phyloP scores from a whole-genome alignment of 2,888 invertebrate species.

The Ischnus inquisitorius region DNA sequence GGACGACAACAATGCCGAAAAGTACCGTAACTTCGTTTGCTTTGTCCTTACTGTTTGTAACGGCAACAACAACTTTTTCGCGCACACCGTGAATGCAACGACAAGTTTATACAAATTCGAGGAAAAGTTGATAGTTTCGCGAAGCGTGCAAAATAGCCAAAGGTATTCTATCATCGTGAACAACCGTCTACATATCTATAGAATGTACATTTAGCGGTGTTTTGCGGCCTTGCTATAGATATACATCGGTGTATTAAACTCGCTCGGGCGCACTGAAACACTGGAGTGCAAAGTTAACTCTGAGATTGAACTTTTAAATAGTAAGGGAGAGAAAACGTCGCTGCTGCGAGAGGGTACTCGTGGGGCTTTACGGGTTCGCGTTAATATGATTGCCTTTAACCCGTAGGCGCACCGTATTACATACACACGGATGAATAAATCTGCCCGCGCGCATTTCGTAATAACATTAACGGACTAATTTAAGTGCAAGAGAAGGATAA shows the following conservation, averaged over 20 bases:
- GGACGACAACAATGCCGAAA: neutral
- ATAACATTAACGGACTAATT: constrained; percentile 1
- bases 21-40: neutral
- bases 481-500: neutral
- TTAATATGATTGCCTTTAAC: constrained; percentile 60
- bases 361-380: constrained; percentile 12
- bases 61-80: neutral
- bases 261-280: constrained; percentile 55
- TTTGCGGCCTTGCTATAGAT: constrained; percentile 16
- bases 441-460: constrained; percentile 13
- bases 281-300: constrained; percentile 76
- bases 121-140: neutral
- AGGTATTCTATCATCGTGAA: constrained; percentile 29
- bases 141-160: constrained; percentile 30
- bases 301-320: constrained; percentile 75
- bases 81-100: neutral
- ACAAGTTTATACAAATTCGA: neutral
- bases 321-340: constrained; percentile 60
- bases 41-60: neutral
- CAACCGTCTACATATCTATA: neutral
- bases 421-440: constrained; percentile 19
- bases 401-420: neutral
- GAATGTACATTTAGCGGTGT: constrained; percentile 15
- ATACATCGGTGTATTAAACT: constrained; percentile 34
- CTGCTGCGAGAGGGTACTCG: neutral